Evolutionary conservation across 2,113 vertebrate genomes (phyloP).

Genomic region (Pithys albifrons): DNA sequence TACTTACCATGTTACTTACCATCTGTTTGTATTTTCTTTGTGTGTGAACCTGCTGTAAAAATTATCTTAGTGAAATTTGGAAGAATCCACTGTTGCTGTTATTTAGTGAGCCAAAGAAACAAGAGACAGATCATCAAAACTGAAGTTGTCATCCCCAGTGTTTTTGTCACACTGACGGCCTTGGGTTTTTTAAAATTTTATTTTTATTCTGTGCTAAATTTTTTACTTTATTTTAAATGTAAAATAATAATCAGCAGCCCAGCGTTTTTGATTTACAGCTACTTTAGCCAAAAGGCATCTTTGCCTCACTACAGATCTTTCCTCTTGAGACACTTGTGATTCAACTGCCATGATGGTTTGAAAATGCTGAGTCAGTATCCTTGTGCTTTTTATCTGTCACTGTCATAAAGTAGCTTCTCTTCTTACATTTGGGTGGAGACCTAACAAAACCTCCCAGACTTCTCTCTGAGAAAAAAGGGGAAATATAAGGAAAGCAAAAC

Average conservation of each 20-base stretch:
- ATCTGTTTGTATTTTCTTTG: constrained; percentile 37
- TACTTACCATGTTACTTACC: neutral
- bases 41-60: neutral
- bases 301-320: neutral
- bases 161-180: neutral
- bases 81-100: neutral
- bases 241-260: neutral
- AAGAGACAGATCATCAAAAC: neutral
- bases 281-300: constrained; percentile 1
- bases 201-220: neutral
- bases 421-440: neutral
- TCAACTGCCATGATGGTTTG: neutral
- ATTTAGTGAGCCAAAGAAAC: constrained; percentile 13
- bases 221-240: neutral
- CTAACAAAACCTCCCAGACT: neutral
- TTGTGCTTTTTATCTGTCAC: neutral
- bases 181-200: neutral
- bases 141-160: neutral
- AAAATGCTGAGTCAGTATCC: neutral
- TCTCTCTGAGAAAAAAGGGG: neutral
- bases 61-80: neutral
- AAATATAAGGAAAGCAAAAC: neutral
- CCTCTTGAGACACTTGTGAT: neutral
- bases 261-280: neutral
- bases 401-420: neutral